Conservation (phyloP, 92 coral and sea anemone genomes). For the Siderastrea radians region DNA sequence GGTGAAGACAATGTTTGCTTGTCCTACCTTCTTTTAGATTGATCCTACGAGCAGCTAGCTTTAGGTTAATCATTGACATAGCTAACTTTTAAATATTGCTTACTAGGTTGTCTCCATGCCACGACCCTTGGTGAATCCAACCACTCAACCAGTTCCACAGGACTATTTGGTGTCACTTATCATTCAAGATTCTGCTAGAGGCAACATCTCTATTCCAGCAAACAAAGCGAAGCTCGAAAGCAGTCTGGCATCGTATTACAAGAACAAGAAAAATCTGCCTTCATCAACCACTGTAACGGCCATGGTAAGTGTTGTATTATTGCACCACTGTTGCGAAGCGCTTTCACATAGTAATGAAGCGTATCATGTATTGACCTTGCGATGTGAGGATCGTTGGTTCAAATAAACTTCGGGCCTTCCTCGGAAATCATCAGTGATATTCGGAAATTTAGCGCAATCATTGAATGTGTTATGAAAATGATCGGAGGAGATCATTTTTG, state of each 20-base stretch:
- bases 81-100: neutral
- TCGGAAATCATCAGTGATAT: no score
- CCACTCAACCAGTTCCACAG: slow-evolving; percentile 52
- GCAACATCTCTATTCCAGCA: slow-evolving; percentile 67
- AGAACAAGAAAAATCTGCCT: slow-evolving; percentile 11
- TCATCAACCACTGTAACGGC: slow-evolving; percentile 55
- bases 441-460: no score
- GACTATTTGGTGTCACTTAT: slow-evolving; percentile 73
- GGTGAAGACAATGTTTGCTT: no score
- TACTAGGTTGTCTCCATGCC: slow-evolving; percentile 88
- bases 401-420: no score
- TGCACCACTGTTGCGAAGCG: neutral
- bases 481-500: no score
- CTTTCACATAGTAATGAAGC: neutral
- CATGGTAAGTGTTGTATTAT: slow-evolving; percentile 55
- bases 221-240: slow-evolving; percentile 71
- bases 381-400: no score
- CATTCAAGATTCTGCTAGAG: slow-evolving; percentile 50
- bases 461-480: no score
- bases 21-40: no score
- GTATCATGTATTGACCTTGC: neutral
- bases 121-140: slow-evolving; percentile 36
- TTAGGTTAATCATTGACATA: neutral
- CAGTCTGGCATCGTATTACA: slow-evolving; percentile 64
- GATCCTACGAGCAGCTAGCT: no score